Conservation (phyloP, 2,113 vertebrate species). For the Carassius gibelio region DNA sequence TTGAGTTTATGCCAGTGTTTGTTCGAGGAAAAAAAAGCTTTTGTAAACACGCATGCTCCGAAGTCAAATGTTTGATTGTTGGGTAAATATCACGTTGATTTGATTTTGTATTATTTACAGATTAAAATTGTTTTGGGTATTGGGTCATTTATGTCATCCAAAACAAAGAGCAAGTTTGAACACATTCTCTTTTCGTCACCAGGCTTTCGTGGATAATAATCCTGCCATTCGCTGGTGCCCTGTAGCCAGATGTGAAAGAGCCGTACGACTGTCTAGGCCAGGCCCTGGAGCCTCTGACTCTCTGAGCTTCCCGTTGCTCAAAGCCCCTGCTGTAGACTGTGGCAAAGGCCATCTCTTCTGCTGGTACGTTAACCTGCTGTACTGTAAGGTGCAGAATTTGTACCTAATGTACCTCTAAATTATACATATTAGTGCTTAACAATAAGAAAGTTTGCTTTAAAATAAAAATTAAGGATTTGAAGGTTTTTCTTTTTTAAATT, state of each 20-base stretch:
- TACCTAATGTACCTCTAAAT: too few relatives aligned
- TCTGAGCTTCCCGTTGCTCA: slow-evolving; percentile 86
- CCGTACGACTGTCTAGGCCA: slow-evolving; percentile 87
- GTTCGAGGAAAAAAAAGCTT: background rate
- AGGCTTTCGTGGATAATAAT: slow-evolving; percentile 99
- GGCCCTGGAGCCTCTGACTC: slow-evolving; percentile 83
- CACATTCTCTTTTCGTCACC: background rate
- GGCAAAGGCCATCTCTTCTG: slow-evolving; percentile 97
- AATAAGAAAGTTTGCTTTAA: background rate
- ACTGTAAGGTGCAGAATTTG: too few relatives aligned
- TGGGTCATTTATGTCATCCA: background rate
- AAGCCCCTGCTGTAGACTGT: slow-evolving; percentile 94
- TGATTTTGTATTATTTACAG: slow-evolving; percentile 2
- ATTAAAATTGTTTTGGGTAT: background rate
- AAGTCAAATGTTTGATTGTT: slow-evolving; percentile 18
- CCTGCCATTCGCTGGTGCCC: slow-evolving; percentile 97
- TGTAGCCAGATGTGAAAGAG: slow-evolving; percentile 89
- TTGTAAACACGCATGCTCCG: background rate
- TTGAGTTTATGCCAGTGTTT: background rate
- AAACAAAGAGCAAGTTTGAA: background rate
- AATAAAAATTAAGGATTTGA: too few relatives aligned
- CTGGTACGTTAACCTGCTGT: slow-evolving; percentile 78
- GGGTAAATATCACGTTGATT: background rate
- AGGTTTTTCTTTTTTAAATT: too few relatives aligned
- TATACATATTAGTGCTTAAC: too few relatives aligned